These are phyloP conservation scores for Neotoxoptera formosana DNA, from an alignment of 1,140 invertebrate genomes.

Conservation along the genomic window DNA sequence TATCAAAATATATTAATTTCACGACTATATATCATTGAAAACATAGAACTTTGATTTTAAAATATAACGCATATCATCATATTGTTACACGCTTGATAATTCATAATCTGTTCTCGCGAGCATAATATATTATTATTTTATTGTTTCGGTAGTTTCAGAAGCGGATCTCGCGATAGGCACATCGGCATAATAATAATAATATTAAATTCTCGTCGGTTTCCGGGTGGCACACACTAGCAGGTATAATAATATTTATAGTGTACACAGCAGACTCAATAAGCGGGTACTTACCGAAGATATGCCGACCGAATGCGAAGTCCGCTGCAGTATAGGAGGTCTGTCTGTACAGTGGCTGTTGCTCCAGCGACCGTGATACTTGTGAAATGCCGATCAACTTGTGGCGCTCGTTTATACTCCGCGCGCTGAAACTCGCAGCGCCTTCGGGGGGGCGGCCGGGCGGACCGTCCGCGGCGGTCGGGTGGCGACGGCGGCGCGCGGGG, in stretches of 20 bases:
- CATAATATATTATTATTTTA: neutral
- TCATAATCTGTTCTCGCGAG: neutral
- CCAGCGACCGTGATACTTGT: slow-evolving; percentile 55
- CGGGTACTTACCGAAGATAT: neutral
- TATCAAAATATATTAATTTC: too few species aligned
- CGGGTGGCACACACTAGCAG: neutral
- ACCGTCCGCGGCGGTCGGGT: neutral
- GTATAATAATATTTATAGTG: too few species aligned
- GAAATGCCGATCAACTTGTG: slow-evolving; percentile 49
- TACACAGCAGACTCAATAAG: neutral
- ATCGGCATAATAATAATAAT: neutral
- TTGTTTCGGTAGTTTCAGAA: neutral
- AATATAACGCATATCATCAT: too few species aligned
- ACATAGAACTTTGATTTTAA: neutral
- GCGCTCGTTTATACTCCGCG: slow-evolving; percentile 55
- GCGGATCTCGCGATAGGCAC: neutral
- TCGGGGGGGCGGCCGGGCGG: slow-evolving; percentile 22
- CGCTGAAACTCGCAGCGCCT: slow-evolving; percentile 18
- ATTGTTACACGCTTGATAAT: neutral
- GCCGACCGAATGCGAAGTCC: neutral
- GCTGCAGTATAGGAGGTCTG: neutral
- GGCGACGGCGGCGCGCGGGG: neutral
- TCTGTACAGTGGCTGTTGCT: slow-evolving; percentile 28
- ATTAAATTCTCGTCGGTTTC: neutral
- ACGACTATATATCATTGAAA: too few species aligned